Base-by-base conservation (phyloP, 2,113 vertebrate species). In the Donacobius atricapilla region DNA sequence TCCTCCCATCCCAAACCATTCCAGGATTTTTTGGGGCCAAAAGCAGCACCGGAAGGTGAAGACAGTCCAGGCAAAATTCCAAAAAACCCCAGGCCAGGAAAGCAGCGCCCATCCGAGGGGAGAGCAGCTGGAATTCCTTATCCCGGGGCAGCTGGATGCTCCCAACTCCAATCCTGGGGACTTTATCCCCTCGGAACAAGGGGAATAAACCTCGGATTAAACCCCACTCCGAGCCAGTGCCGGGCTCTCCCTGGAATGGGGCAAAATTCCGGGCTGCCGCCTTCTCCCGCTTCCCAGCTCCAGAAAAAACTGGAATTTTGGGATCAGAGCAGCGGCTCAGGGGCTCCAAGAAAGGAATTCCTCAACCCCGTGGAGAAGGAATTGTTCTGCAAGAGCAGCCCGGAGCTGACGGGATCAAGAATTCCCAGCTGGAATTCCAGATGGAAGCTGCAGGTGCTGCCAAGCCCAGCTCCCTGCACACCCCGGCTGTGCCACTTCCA, bases 171-270 rank as follows among this genome's bases (percentile, higher is more conserved):
- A 40, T 14, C 40, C 40, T 50, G 23, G 6, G 13, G 18, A 28
- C 7, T 39, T 50, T 7, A 27, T 30, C 23, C 61, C 44, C 31
- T 35, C 31, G 27, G 1, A 30, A 61, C 2, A 1, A 1, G 33
- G 0, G 48, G 14, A n/a, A 18, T 6, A 35, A 81, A 35, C 54
- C 60, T 4, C 0, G 71, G 50, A 23, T 73, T 15, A 2, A 7
- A 33, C 2, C n/a, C 6, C 2, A n/a, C n/a, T 40, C 40, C 11
- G 40, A 40, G 40, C 40, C 40, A 17, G 15, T 5, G 8, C 33
- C 0, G 0, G 35, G 9, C 19, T 65, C 48, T 47, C 50, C 60
- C 45, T 5, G 23, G 60, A 35, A 18, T 7, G 0, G 3, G 0
- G 2, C 4, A 6, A 3, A 35, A 78, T 11, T 37, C 71, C 7